A percentile compares a stretch with the other conserved stretches of the same genome.
phyloP scores from a whole-genome alignment of 2,888 invertebrate genomes.

The Scaeva pyrastri region DNA sequence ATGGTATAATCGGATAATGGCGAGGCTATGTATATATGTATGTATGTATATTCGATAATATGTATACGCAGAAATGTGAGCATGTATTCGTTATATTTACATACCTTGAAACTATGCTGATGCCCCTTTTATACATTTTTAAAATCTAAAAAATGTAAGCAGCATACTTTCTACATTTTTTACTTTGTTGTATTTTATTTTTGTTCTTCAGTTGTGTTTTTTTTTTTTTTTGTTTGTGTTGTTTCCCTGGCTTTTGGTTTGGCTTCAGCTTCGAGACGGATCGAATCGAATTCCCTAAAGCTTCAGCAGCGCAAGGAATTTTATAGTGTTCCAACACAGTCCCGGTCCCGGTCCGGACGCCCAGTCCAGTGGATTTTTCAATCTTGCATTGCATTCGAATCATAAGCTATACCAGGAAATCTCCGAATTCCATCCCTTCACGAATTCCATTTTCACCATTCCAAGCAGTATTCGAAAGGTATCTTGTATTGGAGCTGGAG shows the following conservation, averaged over 20 bases:
- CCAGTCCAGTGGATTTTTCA: conserved; percentile 42
- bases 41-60: not conserved
- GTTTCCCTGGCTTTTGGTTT: conserved; percentile 21
- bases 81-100: not conserved
- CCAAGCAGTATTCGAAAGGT: conserved; percentile 38
- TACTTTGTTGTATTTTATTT: conserved; percentile 23
- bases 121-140: conserved; percentile 36
- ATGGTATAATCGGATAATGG: conserved; percentile 63
- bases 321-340: conserved; percentile 28
- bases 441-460: conserved; percentile 42
- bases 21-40: conserved; percentile 41
- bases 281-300: conserved; percentile 39
- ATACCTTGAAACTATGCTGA: conserved; percentile 2
- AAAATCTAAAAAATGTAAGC: conserved; percentile 52
- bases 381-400: conserved; percentile 46
- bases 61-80: not conserved
- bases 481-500: conserved; percentile 46
- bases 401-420: conserved; percentile 51
- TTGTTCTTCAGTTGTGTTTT: conserved; percentile 13
- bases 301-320: conserved; percentile 44
- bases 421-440: conserved; percentile 64
- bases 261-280: conserved; percentile 27
- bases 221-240: conserved; percentile 11
- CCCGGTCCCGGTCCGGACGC: not conserved
- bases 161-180: conserved; percentile 45